Evolutionary conservation across 2,113 vertebrate genomes (phyloP).

Genomic region (Chionomys nivalis): DNA sequence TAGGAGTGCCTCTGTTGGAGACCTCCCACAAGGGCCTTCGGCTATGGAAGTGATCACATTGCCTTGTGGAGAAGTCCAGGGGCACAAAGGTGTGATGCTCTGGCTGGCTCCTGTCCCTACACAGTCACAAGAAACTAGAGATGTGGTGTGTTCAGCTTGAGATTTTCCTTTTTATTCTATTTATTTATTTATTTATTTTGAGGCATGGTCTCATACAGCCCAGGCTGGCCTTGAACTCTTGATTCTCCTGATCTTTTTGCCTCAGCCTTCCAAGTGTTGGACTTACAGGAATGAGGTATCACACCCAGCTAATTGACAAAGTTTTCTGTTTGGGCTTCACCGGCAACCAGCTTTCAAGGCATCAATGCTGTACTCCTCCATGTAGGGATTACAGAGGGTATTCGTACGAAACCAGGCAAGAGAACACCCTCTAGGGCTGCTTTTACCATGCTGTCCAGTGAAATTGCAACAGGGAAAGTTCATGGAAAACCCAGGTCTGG

Average conservation of each 20-base stretch:
- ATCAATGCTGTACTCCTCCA: background rate
- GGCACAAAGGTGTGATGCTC: background rate
- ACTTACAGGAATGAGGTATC: background rate
- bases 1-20: background rate
- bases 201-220: background rate
- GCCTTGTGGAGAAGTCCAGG: background rate
- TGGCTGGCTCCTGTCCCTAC: background rate
- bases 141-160: background rate
- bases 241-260: background rate
- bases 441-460: background rate
- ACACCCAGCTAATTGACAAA: background rate
- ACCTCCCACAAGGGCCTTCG: background rate
- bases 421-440: background rate
- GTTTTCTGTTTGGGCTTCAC: background rate
- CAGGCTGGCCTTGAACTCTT: background rate
- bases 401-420: background rate
- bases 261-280: background rate
- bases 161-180: background rate
- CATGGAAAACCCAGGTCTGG: constrained; percentile 16
- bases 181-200: too few relatives aligned
- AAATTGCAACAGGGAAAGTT: background rate
- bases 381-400: background rate
- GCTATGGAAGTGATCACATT: background rate
- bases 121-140: background rate
- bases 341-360: background rate